These are phyloP conservation scores for Homalodisca vitripennis DNA, from an alignment of 1,140 invertebrate genomes.

Conservation along the genomic window DNA sequence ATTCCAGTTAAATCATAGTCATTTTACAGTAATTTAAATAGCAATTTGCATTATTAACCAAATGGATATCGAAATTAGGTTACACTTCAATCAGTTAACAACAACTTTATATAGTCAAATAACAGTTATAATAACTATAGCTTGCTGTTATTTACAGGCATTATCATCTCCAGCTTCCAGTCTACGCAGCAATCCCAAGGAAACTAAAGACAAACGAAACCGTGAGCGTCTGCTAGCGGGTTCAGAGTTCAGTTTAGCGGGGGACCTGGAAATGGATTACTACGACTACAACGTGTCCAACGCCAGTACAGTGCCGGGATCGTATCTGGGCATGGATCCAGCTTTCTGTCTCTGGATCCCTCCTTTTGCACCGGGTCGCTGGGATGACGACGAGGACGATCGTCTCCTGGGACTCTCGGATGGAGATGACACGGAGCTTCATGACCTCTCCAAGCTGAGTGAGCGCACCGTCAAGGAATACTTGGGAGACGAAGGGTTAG, in stretches of 20 bases:
- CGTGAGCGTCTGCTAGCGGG: slow-evolving; percentile 65
- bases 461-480: background rate
- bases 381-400: slow-evolving; percentile 33
- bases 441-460: background rate
- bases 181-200: slow-evolving; percentile 59
- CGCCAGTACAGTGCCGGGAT: slow-evolving; percentile 76
- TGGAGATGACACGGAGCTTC: slow-evolving; percentile 19
- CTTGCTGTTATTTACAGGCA: slow-evolving; percentile 56
- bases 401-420: slow-evolving; percentile 22
- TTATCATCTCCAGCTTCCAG: slow-evolving; percentile 56
- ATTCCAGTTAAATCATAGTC: too few relatives aligned
- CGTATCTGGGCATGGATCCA: slow-evolving; percentile 82
- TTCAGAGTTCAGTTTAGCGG: slow-evolving; percentile 76
- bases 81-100: too few relatives aligned
- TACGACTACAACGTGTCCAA: slow-evolving; percentile 85
- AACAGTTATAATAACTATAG: too few relatives aligned
- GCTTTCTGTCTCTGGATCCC: slow-evolving; percentile 85
- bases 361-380: slow-evolving; percentile 55
- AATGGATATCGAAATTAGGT: too few relatives aligned
- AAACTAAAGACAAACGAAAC: slow-evolving; percentile 74
- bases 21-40: too few relatives aligned
- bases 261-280: slow-evolving; percentile 81
- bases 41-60: too few relatives aligned
- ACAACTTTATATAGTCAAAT: too few relatives aligned
- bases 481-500: background rate